Conservation (phyloP, 2,888 invertebrate species). For the Helleia helle region DNA sequence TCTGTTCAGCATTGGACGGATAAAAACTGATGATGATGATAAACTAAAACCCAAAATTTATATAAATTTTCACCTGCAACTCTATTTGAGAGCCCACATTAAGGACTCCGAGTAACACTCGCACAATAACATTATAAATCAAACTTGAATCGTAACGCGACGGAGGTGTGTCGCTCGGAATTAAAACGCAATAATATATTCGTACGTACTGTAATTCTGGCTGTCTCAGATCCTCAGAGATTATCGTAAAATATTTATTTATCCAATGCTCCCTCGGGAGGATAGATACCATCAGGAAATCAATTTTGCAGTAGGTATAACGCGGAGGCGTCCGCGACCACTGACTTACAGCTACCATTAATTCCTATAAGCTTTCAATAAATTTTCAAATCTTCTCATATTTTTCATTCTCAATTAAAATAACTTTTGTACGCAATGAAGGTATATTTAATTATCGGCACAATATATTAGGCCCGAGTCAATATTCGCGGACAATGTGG, state of each 20-base stretch:
- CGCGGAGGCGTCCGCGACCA: constrained; percentile 57
- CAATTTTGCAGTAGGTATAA: constrained; percentile 63
- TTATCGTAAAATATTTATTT: constrained; percentile 72
- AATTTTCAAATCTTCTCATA: no score
- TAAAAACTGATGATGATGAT: no score
- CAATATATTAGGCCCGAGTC: neutral
- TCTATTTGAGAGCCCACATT: neutral
- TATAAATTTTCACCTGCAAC: no score
- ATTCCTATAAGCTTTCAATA: constrained; percentile 21
- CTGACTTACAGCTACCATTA: constrained; percentile 43
- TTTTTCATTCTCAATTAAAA: no score
- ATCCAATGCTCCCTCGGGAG: constrained; percentile 67
- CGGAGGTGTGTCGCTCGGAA: constrained; percentile 59
- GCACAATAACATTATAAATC: constrained; percentile 61
- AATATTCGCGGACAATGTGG: constrained; percentile 15
- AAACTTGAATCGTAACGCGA: no score
- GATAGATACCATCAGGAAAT: constrained; percentile 68
- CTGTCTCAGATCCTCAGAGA: constrained; percentile 60
- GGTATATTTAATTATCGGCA: neutral
- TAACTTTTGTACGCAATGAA: no score
- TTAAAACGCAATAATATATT: constrained; percentile 72
- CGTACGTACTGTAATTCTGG: no score
- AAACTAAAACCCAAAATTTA: no score
- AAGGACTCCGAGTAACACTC: neutral
- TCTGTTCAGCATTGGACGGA: no score